These are phyloP conservation scores for Lepus timidus DNA, from an alignment of 2,113 vertebrate genomes.

Conservation along the genomic window DNA sequence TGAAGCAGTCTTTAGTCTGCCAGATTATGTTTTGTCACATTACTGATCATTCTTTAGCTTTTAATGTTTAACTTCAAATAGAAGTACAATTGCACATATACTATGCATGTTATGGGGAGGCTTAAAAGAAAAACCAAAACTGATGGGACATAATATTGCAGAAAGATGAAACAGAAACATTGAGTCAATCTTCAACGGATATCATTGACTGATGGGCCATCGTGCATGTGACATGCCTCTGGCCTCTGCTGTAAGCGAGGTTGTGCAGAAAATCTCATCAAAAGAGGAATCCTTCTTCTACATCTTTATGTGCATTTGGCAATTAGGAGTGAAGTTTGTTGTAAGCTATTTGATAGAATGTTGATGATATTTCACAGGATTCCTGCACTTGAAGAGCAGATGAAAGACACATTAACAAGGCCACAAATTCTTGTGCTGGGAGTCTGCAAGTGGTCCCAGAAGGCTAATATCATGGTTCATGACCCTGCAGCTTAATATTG, in stretches of 20 bases:
- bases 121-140: neutral
- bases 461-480: neutral
- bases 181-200: neutral
- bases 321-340: neutral
- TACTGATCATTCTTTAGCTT: conserved; percentile 39
- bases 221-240: neutral
- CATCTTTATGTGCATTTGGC: neutral
- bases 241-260: neutral
- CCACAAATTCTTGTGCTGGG: neutral
- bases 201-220: neutral
- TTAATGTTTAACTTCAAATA: conserved; percentile 7
- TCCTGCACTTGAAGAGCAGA: neutral
- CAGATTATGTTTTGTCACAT: neutral
- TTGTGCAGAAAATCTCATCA: neutral
- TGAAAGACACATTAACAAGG: neutral
- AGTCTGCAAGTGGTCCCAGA: neutral
- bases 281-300: neutral
- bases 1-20: neutral
- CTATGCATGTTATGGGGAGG: neutral
- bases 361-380: neutral
- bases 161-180: neutral
- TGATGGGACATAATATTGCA: neutral
- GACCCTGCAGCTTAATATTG: neutral
- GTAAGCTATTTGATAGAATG: neutral
- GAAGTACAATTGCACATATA: neutral